phyloP scores from a whole-genome alignment of 2,113 vertebrate genomes.

The Gallinago paraguaiae region DNA sequence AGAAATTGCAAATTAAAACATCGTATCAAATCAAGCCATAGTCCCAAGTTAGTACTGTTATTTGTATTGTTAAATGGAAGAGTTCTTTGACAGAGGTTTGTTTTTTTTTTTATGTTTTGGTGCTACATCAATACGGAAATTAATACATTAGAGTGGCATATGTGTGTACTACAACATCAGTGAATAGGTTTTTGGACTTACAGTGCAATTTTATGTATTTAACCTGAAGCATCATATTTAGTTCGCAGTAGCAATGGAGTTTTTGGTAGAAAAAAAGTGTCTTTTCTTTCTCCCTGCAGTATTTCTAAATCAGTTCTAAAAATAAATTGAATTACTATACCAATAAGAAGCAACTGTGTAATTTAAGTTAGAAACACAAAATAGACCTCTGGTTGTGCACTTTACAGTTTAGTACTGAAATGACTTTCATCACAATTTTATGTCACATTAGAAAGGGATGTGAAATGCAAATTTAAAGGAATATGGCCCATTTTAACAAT shows the following conservation, averaged over 20 bases:
- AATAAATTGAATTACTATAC: conserved; percentile 23
- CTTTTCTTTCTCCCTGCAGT: not conserved
- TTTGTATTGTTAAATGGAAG: not conserved
- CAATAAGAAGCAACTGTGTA: not conserved
- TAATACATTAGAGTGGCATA: not conserved
- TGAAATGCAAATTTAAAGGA: not conserved
- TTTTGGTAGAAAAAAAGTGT: not conserved
- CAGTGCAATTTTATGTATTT: not conserved
- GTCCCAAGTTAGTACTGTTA: not conserved
- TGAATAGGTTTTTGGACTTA: not conserved
- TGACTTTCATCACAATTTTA: not conserved
- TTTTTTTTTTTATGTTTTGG: not conserved
- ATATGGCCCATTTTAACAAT: not conserved
- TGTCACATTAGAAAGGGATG: not conserved
- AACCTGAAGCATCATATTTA: not conserved
- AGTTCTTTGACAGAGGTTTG: not conserved
- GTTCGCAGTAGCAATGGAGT: not conserved
- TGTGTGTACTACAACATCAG: not conserved
- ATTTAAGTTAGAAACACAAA: conserved; percentile 17
- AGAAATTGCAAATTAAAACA: not conserved
- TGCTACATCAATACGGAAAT: not conserved
- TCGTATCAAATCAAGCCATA: not conserved
- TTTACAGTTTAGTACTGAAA: not conserved
- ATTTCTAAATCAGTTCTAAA: conserved; percentile 19
- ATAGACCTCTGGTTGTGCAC: not conserved